Evolutionary conservation across 2,888 invertebrate genomes (phyloP).

Genomic region (Rotaria sp.): DNA sequence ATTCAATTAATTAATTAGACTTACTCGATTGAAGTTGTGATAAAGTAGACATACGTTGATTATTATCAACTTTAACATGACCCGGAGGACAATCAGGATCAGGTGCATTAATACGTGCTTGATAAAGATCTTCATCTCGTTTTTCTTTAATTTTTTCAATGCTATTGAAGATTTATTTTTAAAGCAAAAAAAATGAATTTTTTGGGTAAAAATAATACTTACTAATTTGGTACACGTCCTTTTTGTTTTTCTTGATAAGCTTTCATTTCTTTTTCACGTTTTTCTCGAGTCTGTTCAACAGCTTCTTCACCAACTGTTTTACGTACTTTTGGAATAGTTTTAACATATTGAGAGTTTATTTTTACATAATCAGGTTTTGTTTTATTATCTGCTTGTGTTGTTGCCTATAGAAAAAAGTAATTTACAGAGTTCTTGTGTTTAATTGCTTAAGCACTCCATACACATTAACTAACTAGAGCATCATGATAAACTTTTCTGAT

Average conservation of each 20-base stretch:
- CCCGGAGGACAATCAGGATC: constrained; percentile 64
- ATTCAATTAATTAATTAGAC: constrained; percentile 44
- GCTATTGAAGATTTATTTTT: constrained; percentile 59
- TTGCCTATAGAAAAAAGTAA: not conserved
- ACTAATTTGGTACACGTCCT: constrained; percentile 53
- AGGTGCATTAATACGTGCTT: constrained; percentile 48
- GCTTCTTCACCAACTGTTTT: constrained; percentile 49
- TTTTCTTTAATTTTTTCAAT: constrained; percentile 60
- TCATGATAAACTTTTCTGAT: no score
- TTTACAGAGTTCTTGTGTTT: no score
- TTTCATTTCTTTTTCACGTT: constrained; percentile 46
- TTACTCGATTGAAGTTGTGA: constrained; percentile 71
- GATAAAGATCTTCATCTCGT: constrained; percentile 51
- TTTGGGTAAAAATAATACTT: constrained; percentile 43
- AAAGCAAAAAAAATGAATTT: not conserved
- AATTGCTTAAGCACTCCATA: no score
- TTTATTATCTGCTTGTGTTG: not conserved
- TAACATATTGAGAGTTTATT: constrained; percentile 49
- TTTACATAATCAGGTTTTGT: constrained; percentile 43
- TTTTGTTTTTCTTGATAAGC: constrained; percentile 44
- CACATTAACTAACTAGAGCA: no score
- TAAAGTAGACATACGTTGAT: constrained; percentile 72
- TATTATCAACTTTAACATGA: constrained; percentile 71
- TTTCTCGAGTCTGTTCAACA: constrained; percentile 49
- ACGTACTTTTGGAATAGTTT: constrained; percentile 43